Evolutionary conservation across 2,797 vertebrate species (phyloP), one percentile per base, ranked within the genome.

Genomic region (Syngnathus rostellatus): DNA sequence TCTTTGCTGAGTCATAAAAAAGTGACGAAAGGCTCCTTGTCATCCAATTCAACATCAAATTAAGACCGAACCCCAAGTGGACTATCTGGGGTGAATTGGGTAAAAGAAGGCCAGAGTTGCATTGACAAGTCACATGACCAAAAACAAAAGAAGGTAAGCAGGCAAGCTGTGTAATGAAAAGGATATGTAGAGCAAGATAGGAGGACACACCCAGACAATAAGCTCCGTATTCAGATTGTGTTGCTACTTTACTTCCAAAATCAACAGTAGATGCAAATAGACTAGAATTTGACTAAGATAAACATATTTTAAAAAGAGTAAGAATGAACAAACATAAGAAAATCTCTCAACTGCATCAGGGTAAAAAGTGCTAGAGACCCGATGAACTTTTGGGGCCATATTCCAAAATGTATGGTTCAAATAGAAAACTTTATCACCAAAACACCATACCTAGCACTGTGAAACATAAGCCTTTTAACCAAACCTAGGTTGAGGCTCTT

Each of bases 1-100:
- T 86, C 76, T 79, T 70, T 81, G 86, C 86, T 90, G 86, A 91
- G 80, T 89, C 88, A 90, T 76, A 78, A 86, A 66, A 77, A 83
- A 80, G 77, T 67, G 68, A 75, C 46, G 67, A 85, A 83, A 74
- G 74, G 75, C 74, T 76, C 73, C 81, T 82, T 70, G 76, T 85
- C 83, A 79, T 82, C 82, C 79, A 86, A 89, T 89, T 88, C 75
- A 48, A 19, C 12, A 38, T 85, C 77, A 87, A 86, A 89, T 86
- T 85, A 84, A 81, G 76, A 83, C 68, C 70, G 70, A 76, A 81
- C 78, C 75, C 75, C 78, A 53, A 77, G 70, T 73, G 77, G 76
- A 74, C 76, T 80, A 76, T 78, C 73, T 68, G 66, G 72, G 72
- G 66, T 59, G 73, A 75, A 72, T 17, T 62, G 67, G 74, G 76